Base-by-base conservation (phyloP, 2,888 invertebrate genomes). In the Griposia aprilina region DNA sequence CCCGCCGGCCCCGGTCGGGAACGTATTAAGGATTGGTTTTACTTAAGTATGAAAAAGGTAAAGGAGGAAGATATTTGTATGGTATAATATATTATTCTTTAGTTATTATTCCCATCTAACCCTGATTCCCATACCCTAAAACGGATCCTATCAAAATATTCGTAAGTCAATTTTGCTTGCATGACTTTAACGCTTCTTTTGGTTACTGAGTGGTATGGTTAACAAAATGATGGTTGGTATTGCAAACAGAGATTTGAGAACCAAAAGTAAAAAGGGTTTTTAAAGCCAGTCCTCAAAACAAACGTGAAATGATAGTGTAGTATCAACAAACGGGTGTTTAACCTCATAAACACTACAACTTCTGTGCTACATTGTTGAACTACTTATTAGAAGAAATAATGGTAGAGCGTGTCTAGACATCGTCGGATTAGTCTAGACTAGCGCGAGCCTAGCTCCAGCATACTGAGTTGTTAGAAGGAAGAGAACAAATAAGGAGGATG, bases 31-130 rank as follows among this genome's bases (percentile, higher is more conserved):
- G 80, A 84, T 87, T 69, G 80, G 74, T 79, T 81, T 87, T 87
- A 73, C 75, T 88, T 81, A 83, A 83, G 84, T 72, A 78, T 70
- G 75, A 73, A 67, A 78, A 83, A 84, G 87, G 88, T 88, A 83
- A 62, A 75, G 81, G 55, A 72, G 74, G 73, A 76, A 69, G 65
- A 63, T 76, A 83, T 82, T 50, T 72, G 82, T 55, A 80, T 7
- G 60, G 41, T 66, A 36, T 77, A 45, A 82, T 82, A 73, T 87
- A 77, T 80, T 77, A 80, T 74, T 73, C 68, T 80, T 76, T 73
- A 78, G 62, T 83, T 83, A 83, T 70, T 73, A 78, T 86, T 74
- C 41, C 26, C 55, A 60, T 73, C 30, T 45, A 66, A 62, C 83
- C 83, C 66, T 83, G 78, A 78, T 60, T 57, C 83, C 26, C 52